Conservation (phyloP, 2,888 invertebrate genomes). For the Mythimna loreyi region DNA sequence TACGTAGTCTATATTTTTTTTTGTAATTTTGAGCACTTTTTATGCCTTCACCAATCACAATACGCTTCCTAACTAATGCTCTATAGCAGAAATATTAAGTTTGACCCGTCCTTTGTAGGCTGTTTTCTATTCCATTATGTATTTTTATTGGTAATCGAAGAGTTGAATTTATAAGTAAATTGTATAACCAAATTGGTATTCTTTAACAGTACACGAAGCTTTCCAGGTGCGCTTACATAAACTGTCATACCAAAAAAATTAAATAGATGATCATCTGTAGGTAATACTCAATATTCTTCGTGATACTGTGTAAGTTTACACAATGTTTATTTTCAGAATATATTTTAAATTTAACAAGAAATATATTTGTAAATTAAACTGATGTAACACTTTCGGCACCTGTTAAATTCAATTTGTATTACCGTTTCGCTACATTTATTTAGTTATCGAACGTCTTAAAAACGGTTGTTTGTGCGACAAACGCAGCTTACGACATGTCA, state of each 20-base stretch:
- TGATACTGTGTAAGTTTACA: not conserved
- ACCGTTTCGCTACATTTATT: conserved; percentile 45
- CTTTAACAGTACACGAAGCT: conserved; percentile 35
- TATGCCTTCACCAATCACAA: no score
- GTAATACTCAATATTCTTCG: not conserved
- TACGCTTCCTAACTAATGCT: no score
- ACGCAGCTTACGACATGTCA: conserved; percentile 42
- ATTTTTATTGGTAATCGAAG: conserved; percentile 24
- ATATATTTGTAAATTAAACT: conserved; percentile 16
- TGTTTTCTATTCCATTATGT: conserved; percentile 18
- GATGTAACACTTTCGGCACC: conserved; percentile 29
- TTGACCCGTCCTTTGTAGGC: not conserved
- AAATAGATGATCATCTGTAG: not conserved
- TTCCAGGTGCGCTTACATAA: conserved; percentile 23
- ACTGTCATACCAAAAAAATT: not conserved
- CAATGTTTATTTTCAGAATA: conserved; percentile 16
- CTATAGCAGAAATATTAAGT: not conserved
- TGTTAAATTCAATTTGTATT: conserved; percentile 28
- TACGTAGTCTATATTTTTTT: no score
- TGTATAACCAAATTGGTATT: conserved; percentile 38
- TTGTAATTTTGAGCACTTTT: no score
- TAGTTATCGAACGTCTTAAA: conserved; percentile 30
- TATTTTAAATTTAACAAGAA: conserved; percentile 1
- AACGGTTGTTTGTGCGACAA: conserved; percentile 33
- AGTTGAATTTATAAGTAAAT: conserved; percentile 35